These are phyloP conservation scores for Leptopilina syphax DNA, from an alignment of 2,888 invertebrate species.

Conservation along the genomic window DNA sequence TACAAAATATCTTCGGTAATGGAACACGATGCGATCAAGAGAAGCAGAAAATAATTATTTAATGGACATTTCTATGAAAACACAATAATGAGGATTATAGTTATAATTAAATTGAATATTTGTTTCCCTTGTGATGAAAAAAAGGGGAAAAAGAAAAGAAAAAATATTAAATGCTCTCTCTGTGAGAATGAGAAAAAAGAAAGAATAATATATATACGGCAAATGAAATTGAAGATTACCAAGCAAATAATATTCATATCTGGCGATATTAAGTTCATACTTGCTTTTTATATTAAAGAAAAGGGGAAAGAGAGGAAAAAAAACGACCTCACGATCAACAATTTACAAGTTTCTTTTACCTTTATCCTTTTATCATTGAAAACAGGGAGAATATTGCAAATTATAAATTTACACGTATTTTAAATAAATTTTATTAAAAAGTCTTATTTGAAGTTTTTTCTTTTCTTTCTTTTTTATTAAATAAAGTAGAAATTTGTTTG, in stretches of 20 bases:
- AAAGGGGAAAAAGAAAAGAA: too few relatives aligned
- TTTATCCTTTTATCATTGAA: neutral
- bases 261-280: too few relatives aligned
- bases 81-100: neutral
- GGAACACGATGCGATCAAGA: neutral
- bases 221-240: neutral
- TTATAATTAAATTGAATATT: constrained; percentile 4
- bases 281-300: neutral
- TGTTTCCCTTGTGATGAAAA: neutral
- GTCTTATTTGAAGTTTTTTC: too few relatives aligned
- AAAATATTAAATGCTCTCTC: too few relatives aligned
- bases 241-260: neutral
- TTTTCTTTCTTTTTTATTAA: too few relatives aligned
- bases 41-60: constrained; percentile 1
- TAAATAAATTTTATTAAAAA: too few relatives aligned
- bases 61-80: neutral
- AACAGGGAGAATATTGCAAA: too few relatives aligned
- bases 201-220: neutral
- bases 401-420: too few relatives aligned
- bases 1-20: constrained; percentile 7
- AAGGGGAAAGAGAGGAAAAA: neutral
- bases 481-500: too few relatives aligned
- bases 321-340: neutral
- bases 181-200: neutral
- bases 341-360: neutral